These are phyloP conservation scores for Heliconius nattereri DNA, from an alignment of 1,140 invertebrate genomes.

Conservation along the genomic window DNA sequence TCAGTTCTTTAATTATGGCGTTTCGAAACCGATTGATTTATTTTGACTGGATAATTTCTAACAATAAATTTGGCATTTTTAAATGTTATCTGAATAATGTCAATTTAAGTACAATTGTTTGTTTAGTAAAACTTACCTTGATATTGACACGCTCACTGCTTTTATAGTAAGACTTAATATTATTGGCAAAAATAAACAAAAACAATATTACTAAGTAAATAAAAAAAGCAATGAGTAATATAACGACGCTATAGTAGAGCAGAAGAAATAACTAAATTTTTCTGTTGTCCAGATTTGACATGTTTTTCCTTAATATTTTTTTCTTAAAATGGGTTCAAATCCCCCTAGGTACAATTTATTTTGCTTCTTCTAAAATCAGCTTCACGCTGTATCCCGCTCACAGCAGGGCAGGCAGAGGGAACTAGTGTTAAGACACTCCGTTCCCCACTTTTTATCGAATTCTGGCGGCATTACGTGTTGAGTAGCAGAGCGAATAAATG, in stretches of 20 bases:
- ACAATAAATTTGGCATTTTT: neutral
- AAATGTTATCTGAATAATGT: neutral
- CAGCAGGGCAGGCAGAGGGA: no score
- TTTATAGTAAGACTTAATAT: neutral
- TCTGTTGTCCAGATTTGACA: neutral
- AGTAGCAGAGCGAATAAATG: no score
- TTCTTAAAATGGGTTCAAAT: no score
- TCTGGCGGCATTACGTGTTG: no score
- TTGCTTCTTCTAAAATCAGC: no score
- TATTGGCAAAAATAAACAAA: neutral
- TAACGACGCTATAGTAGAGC: neutral
- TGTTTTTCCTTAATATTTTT: neutral
- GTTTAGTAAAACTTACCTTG: conserved; percentile 16
- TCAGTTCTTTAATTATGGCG: no score
- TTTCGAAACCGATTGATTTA: neutral
- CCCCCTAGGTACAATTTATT: no score
- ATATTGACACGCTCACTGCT: conserved; percentile 18
- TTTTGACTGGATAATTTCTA: neutral
- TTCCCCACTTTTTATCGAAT: no score
- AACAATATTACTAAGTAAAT: neutral
- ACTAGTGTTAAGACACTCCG: no score
- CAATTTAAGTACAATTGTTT: neutral
- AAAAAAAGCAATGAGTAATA: neutral
- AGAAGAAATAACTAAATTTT: neutral
- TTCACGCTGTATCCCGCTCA: no score